These are phyloP conservation scores for Drosophila littoralis DNA, from an alignment of 1,140 invertebrate species.

Conservation along the genomic window DNA sequence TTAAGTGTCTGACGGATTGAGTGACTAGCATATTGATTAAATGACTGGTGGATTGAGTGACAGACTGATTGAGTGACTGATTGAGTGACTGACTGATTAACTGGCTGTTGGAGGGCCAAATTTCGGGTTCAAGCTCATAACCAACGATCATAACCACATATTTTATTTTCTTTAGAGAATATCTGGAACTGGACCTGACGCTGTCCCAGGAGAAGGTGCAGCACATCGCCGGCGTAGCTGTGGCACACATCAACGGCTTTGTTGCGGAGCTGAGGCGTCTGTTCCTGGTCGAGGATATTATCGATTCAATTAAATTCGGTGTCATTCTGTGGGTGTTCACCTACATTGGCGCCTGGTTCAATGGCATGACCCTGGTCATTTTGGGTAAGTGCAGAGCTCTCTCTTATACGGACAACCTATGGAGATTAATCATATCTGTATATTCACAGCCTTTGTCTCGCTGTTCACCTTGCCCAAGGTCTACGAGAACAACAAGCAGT, in stretches of 20 bases:
- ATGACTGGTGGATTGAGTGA: too few relatives aligned
- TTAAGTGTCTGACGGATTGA: too few relatives aligned
- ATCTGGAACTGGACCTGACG: slow-evolving; percentile 93
- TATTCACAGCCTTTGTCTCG: slow-evolving; percentile 93
- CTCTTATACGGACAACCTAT: too few relatives aligned
- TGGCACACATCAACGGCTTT: slow-evolving; percentile 93
- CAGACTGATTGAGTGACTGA: too few relatives aligned
- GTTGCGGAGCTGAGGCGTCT: slow-evolving; percentile 93
- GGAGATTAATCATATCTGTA: not conserved
- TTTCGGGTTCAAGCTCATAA: too few relatives aligned
- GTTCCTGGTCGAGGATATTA: slow-evolving; percentile 97
- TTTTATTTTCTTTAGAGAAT: slow-evolving; percentile 87
- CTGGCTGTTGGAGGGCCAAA: too few relatives aligned
- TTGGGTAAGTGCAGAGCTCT: slow-evolving; percentile 88
- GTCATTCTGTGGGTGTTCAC: slow-evolving; percentile 97
- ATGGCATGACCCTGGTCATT: slow-evolving; percentile 98
- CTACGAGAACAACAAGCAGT: slow-evolving; percentile 98
- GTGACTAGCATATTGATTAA: too few relatives aligned
- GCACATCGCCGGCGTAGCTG: slow-evolving; percentile 91
- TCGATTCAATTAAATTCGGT: slow-evolving; percentile 98
- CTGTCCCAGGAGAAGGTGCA: slow-evolving; percentile 95
- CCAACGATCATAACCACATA: not conserved
- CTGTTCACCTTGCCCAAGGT: slow-evolving; percentile 98
- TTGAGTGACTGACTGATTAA: too few relatives aligned
- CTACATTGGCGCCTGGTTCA: slow-evolving; percentile 98